phyloP scores from a whole-genome alignment of 1,140 invertebrate species.

The Lethrus apterus region DNA sequence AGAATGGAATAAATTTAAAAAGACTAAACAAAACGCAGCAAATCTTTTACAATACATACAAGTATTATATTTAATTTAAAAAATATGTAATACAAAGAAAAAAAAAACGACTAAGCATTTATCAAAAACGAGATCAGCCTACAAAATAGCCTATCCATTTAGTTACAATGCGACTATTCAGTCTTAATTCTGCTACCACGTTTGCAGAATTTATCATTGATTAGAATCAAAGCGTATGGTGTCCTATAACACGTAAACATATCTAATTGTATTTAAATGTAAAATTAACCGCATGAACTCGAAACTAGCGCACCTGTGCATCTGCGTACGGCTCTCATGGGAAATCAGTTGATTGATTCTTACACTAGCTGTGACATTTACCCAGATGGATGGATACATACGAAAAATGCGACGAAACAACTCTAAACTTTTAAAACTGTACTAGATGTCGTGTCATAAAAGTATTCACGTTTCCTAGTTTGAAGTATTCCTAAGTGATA shows the following conservation, averaged over 20 bases:
- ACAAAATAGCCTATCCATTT: neutral
- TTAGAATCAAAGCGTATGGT: slow-evolving; percentile 5
- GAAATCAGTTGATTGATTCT: slow-evolving; percentile 11
- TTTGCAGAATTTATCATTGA: slow-evolving; percentile 11
- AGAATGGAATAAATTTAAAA: no score
- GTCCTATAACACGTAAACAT: slow-evolving; percentile 2
- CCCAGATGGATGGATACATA: neutral
- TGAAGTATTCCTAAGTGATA: neutral
- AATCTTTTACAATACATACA: no score
- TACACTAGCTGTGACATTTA: neutral
- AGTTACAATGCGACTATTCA: slow-evolving; percentile 1
- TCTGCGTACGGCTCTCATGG: slow-evolving; percentile 1
- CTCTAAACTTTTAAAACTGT: slow-evolving; percentile 6
- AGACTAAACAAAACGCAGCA: no score
- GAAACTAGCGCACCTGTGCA: neutral
- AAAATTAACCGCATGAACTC: slow-evolving; percentile 1
- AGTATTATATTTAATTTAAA: no score
- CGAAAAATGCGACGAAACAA: slow-evolving; percentile 3
- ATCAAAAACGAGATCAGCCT: neutral
- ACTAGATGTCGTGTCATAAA: neutral
- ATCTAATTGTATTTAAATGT: slow-evolving; percentile 12
- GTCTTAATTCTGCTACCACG: slow-evolving; percentile 8
- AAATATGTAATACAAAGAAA: no score
- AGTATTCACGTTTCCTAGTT: slow-evolving; percentile 1
- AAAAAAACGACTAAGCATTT: no score